Evolutionary conservation across 2,888 invertebrate species (phyloP).

Genomic region (Pandemis heparana): DNA sequence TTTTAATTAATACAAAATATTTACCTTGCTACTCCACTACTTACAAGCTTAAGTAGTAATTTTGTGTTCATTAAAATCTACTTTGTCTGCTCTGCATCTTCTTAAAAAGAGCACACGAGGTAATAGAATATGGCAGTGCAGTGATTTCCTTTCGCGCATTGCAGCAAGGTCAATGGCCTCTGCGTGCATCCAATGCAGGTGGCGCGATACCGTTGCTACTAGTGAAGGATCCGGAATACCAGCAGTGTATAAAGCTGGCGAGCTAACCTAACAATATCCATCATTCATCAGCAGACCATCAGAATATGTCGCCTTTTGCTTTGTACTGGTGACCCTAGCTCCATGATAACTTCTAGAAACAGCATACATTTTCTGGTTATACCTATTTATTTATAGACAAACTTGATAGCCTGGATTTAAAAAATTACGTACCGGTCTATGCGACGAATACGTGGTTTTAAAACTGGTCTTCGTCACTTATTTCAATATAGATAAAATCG

Average conservation of each 20-base stretch:
- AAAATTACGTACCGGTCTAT: no score
- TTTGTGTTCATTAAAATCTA: no score
- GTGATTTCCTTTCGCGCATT: slow-evolving; percentile 30
- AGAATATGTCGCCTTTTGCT: neutral
- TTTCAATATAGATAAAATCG: neutral
- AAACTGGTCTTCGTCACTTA: neutral
- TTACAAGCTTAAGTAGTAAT: no score
- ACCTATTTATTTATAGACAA: no score
- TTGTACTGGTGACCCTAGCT: neutral
- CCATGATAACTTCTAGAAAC: no score
- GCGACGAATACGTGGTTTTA: neutral
- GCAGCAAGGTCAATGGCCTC: slow-evolving; percentile 35
- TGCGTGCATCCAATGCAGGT: slow-evolving; percentile 7
- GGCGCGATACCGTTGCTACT: slow-evolving; percentile 19
- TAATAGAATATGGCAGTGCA: neutral
- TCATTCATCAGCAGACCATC: neutral
- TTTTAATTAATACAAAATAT: no score
- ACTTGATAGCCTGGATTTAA: no score
- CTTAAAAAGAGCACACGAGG: neutral
- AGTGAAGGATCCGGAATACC: slow-evolving; percentile 25
- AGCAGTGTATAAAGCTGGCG: slow-evolving; percentile 7
- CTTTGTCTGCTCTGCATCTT: no score
- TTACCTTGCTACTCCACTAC: no score
- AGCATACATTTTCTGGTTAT: no score
- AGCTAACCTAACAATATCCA: neutral